Evolutionary conservation across 2,113 vertebrate genomes (phyloP).

Genomic region (Guaruba guarouba): DNA sequence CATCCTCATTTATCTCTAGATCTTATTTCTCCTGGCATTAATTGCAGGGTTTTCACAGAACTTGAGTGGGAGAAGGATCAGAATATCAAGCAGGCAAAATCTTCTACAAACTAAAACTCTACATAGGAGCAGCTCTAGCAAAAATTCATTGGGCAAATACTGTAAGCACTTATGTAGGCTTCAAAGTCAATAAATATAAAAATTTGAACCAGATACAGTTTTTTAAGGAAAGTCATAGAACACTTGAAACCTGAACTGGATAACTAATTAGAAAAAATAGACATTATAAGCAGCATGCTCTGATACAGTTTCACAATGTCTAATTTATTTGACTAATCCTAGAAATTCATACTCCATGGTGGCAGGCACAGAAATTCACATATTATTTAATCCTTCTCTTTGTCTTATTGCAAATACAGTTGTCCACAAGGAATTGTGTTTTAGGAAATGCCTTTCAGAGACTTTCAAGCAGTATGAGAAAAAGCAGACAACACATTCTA

Average conservation of each 20-base stretch:
- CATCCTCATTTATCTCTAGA: background rate
- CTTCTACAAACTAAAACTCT: background rate
- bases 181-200: background rate
- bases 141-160: background rate
- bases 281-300: background rate
- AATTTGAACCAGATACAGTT: background rate
- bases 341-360: background rate
- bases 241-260: background rate
- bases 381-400: conserved; percentile 14
- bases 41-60: background rate
- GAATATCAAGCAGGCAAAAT: background rate
- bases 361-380: background rate
- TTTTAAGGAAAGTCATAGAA: background rate
- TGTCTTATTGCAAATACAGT: background rate
- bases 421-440: background rate
- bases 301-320: background rate
- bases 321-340: conserved; percentile 11
- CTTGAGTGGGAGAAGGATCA: background rate
- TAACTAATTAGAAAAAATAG: background rate
- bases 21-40: background rate
- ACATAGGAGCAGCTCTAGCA: background rate
- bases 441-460: background rate
- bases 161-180: background rate
- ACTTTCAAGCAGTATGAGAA: background rate
- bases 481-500: background rate